Base-by-base conservation (phyloP, 2,888 invertebrate species). In the Agrochola macilenta region DNA sequence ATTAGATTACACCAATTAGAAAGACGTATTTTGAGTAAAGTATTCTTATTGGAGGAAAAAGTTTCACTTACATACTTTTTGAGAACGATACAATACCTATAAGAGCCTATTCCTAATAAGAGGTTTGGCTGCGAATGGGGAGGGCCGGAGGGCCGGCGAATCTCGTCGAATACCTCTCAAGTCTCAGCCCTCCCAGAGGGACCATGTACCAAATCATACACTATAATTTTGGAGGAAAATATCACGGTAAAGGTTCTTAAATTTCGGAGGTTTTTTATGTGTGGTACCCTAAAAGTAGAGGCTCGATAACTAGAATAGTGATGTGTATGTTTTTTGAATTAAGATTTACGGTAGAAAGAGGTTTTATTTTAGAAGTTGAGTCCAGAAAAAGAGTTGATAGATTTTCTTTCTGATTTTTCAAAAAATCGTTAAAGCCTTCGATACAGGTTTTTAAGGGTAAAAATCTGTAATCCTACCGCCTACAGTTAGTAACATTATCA, bases 101-200 rank as follows among this genome's bases (percentile, higher is more conserved):
- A 89, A 91, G 79, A 88, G 88, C 82, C 89, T 87, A 91, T 91
- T 89, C 86, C 90, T 91, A 92, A 92, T 91, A 91, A 90, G 90
- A 90, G 88, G 87, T 84, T 86, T 69, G 74, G 79, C 39, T 86
- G 69, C 73, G 79, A 83, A 83, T 74, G 79, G 85, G 84, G 85
- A 87, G 90, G 91, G 84, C 84, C 89, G 75, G 89, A 84, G 86
- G 83, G 89, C 88, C 82, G 87, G 82, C 76, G 83, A 90, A 92
- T 92, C 90, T 91, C 90, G 81, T 89, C 89, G 84, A 88, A 88
- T 90, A 73, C 88, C 89, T 85, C 85, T 82, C 87, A 80, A 79
- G 78, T 39, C 78, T 60, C 79, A 84, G 79, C 84, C 83, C 85
- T 88, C 89, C 89, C 89, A 73, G 65, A 84, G 82, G 89, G 86